A percentile compares a stretch with the other conserved stretches of the same genome.
Conservation (phyloP, 2,797 vertebrate genomes). For the Helostoma temminkii region DNA sequence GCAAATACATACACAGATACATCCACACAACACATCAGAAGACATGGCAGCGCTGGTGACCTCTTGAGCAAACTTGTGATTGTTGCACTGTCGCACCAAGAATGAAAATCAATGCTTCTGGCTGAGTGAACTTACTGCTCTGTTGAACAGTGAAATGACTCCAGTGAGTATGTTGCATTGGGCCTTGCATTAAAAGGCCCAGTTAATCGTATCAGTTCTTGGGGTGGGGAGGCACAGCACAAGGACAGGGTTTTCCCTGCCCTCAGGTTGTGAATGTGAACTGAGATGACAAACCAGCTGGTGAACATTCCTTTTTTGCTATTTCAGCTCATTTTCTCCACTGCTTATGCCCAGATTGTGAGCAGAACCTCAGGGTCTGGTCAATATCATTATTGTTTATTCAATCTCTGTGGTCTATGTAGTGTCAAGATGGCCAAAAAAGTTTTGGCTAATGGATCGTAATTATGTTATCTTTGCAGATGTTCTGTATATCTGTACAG, state of each 20-base stretch:
- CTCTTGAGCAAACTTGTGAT: slow-evolving; percentile 81
- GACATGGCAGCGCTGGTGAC: slow-evolving; percentile 54
- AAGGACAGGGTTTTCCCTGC: slow-evolving; percentile 44
- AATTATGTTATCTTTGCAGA: slow-evolving; percentile 59
- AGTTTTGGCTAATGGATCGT: slow-evolving; percentile 60
- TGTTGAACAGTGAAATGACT: slow-evolving; percentile 85
- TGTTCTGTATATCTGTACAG: slow-evolving; percentile 39
- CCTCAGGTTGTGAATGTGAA: slow-evolving; percentile 50
- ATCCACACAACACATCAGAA: slow-evolving; percentile 31
- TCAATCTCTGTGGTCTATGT: slow-evolving; percentile 14
- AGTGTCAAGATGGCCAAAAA: slow-evolving; percentile 38
- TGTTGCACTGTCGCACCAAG: slow-evolving; percentile 75
- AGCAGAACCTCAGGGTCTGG: slow-evolving; percentile 25
- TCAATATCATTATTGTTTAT: slow-evolving; percentile 29
- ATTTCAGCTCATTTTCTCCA: slow-evolving; percentile 27
- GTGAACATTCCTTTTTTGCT: slow-evolving; percentile 9
- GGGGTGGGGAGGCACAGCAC: slow-evolving; percentile 49
- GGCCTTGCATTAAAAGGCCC: slow-evolving; percentile 65
- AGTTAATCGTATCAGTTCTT: slow-evolving; percentile 70
- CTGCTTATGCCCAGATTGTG: slow-evolving; percentile 16
- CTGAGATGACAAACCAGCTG: slow-evolving; percentile 52
- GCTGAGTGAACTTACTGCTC: slow-evolving; percentile 77
- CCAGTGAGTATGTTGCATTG: slow-evolving; percentile 54
- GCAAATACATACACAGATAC: slow-evolving; percentile 7
- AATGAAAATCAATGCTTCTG: slow-evolving; percentile 79